Base-by-base conservation (phyloP, 1,140 invertebrate species). In the Theocolax elegans region DNA sequence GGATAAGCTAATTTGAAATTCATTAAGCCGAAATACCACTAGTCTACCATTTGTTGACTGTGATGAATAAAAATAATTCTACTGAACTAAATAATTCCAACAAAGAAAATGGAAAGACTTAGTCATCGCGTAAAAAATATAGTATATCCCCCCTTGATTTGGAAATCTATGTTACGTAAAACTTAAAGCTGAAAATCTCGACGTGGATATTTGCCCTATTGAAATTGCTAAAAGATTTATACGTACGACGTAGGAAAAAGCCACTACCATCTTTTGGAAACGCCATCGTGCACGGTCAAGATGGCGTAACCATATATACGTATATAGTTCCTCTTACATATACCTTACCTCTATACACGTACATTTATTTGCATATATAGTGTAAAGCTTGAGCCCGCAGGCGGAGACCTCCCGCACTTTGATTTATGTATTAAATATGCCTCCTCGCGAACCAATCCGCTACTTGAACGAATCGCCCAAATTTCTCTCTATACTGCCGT, bases 381-480 rank as follows among this genome's bases (percentile, higher is more conserved):
- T 53, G 64, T 80, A 86, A 84, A 84, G 78, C 83, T 80, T 75
- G 80, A 44, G 51, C 40, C 51, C 68, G 79, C 23, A n/a, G 59
- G 82, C 78, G 48, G 78, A 67, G 74, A 72, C 77, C 78, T 82
- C 77, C 77, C 72, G 78, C 67, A 74, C 75, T 83, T 84, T 85
- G 84, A 85, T 85, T 85, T 85, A 85, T 84, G 79, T 79, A 82
- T 80, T 80, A 84, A 86, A 86, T 85, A 85, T 85, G 83, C 82
- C 84, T 81, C 75, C 72, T 77, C 72, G 56, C 68, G 75, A 74
- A 68, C 74, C 75, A 58, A 65, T 51, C 51, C 62, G 40, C 29
- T 66, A 42, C 53, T 59, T 51, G 31, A 71, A 48, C 51, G 48
- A 66, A 71, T 66, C 44, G 53, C 53, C 51, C 8, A 58, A 69